Conservation (phyloP, 1,140 invertebrate species). For the Metopolophium dirhodum region DNA sequence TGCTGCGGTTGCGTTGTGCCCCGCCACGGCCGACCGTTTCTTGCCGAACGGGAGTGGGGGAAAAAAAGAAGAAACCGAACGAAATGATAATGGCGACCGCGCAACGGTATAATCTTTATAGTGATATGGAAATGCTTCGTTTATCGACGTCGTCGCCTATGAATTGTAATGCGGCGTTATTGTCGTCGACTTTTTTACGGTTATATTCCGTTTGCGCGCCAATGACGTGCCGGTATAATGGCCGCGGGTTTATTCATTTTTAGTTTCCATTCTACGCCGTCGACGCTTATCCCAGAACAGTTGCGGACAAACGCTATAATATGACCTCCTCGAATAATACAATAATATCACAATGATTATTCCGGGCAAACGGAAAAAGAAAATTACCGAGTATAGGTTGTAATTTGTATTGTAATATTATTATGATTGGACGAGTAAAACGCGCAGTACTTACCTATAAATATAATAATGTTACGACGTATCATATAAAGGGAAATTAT, state of each 20-base stretch:
- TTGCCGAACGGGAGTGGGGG: not conserved
- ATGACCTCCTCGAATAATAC: not conserved
- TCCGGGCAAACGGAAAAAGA: no score
- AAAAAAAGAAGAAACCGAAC: not conserved
- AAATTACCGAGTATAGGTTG: no score
- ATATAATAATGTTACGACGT: no score
- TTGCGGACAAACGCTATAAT: not conserved
- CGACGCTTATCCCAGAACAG: not conserved
- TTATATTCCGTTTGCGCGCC: not conserved
- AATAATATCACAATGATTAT: not conserved
- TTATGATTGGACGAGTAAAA: not conserved
- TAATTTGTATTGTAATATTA: no score
- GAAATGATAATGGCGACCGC: not conserved
- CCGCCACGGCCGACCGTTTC: not conserved
- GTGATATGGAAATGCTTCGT: not conserved
- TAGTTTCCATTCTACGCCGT: not conserved
- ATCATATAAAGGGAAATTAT: not conserved
- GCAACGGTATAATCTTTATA: not conserved
- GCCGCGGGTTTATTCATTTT: not conserved
- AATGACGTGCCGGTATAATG: not conserved
- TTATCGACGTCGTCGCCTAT: constrained; percentile 1
- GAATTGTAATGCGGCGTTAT: not conserved
- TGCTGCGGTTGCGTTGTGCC: not conserved
- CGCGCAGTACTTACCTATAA: fast-evolving
- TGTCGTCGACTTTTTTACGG: not conserved